These are phyloP conservation scores for Apotomis capreana DNA, from an alignment of 2,888 invertebrate species.

Conservation along the genomic window DNA sequence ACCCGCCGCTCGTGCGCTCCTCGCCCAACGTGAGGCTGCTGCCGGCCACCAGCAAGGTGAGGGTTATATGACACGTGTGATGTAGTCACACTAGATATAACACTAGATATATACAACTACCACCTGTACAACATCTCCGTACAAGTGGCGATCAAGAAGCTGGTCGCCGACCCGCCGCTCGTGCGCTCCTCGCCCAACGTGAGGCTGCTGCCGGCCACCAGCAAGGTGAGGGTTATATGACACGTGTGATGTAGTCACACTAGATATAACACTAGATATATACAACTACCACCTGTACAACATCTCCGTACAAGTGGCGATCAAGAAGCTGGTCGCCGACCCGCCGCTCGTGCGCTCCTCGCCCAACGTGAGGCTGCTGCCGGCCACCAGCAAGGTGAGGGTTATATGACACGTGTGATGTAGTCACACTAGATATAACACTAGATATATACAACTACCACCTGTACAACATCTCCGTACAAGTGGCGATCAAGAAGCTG, in stretches of 20 bases:
- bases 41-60: too few relatives aligned
- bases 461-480: too few relatives aligned
- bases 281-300: neutral
- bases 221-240: constrained; percentile 60
- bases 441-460: neutral
- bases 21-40: constrained; percentile 45
- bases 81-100: too few relatives aligned
- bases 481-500: too few relatives aligned
- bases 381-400: too few relatives aligned
- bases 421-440: too few relatives aligned
- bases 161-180: constrained; percentile 64
- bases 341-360: constrained; percentile 52
- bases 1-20: constrained; percentile 48
- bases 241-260: too few relatives aligned
- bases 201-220: constrained; percentile 70
- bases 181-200: constrained; percentile 61
- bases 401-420: too few relatives aligned
- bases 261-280: neutral
- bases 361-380: constrained; percentile 23
- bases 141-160: constrained; percentile 60
- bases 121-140: constrained; percentile 66
- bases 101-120: constrained; percentile 57
- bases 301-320: neutral
- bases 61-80: too few relatives aligned
- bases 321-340: too few relatives aligned